Evolutionary conservation across 2,888 invertebrate genomes (phyloP), one percentile per base, ranked within the genome.

Genomic region (Lithophane ornitopus): DNA sequence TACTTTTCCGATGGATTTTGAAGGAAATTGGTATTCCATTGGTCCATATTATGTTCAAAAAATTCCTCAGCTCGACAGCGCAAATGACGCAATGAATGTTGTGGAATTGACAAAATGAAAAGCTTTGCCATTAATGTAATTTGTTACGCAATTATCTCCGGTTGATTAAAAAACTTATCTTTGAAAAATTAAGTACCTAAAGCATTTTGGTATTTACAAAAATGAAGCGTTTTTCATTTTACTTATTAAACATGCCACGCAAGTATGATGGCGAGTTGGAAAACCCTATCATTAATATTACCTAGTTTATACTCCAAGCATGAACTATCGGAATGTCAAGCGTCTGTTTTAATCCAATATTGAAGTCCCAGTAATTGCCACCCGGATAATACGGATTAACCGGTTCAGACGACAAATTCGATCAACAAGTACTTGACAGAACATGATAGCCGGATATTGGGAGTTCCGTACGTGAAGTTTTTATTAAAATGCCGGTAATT

Each of bases 371-470:
- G 67, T 74, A 72, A 78, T 80, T 78, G 76, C 62, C 58, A 67
- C 46, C 52, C 58, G 71, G 54, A 67, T 80, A 67, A 76, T 63
- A 28, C 46, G 63, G 65, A 86, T 75, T 70, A 84, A 78, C 70
- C 67, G 70, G 65, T 67, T 46, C 76, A 68, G 56, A 72, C 67
- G 63, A 78, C 70, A 67, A 72, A 68, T 72, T 44, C 54, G 68
- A 84, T 81, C 81, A 84, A 81, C 78, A 81, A 78, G 86, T 85
- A 70, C 68, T 80, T 68, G 68, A 84, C 74, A 74, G 66, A 65
- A 63, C 68, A 81, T 68, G 49, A 77, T 66, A 66, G 49, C 56
- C 56, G 68, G 73, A 72, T 80, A 80, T 81, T 74, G 52, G 68
- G 56, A 63, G 28, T 70, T 62, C 28, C 44, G 49, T 67, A 77